phyloP scores from a whole-genome alignment of 2,888 invertebrate genomes.

The Macropis europaea region DNA sequence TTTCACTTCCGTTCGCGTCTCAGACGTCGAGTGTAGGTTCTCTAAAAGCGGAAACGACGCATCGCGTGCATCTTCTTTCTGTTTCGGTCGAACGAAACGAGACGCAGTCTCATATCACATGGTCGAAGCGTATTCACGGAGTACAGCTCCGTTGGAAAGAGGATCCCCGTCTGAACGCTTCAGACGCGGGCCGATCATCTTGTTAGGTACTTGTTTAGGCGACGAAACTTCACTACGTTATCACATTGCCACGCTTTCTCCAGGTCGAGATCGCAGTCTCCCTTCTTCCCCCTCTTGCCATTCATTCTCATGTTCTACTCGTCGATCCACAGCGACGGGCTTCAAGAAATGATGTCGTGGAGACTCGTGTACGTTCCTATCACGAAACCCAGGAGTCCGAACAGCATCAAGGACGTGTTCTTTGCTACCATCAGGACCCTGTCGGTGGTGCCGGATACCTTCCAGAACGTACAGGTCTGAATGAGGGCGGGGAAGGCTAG shows the following conservation, averaged over 20 bases:
- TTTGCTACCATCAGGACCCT: constrained; percentile 83
- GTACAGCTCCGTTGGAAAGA: constrained; percentile 5
- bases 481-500: constrained; percentile 95
- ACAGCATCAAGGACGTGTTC: constrained; percentile 84
- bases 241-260: constrained; percentile 17
- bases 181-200: constrained; percentile 9
- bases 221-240: constrained; percentile 30
- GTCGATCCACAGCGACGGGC: neutral
- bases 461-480: constrained; percentile 91
- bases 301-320: neutral
- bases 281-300: neutral
- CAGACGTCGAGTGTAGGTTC: no score
- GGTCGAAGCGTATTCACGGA: constrained; percentile 21
- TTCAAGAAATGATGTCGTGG: constrained; percentile 82
- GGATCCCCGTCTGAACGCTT: constrained; percentile 10
- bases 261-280: neutral
- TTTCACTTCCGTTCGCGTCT: no score
- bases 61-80: no score
- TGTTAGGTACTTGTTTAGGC: constrained; percentile 16
- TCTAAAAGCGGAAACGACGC: no score
- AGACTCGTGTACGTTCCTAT: constrained; percentile 87
- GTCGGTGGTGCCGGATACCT: constrained; percentile 82
- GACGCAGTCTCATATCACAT: constrained; percentile 8
- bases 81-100: neutral
- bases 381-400: constrained; percentile 85